Conservation (phyloP, 2,888 invertebrate species). For the Cephonodes hylas region DNA sequence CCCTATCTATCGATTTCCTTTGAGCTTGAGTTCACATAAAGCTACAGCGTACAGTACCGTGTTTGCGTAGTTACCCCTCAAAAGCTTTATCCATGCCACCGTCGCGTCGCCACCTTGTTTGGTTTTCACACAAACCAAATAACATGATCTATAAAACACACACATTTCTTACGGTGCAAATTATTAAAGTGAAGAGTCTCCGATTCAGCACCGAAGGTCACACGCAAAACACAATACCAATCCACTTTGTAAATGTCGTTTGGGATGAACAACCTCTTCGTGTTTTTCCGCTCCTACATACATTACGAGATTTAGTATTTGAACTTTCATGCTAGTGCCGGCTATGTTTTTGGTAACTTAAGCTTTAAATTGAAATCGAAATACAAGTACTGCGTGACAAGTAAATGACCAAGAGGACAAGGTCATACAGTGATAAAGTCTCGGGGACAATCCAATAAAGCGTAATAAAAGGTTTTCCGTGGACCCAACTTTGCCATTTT, state of each 20-base stretch:
- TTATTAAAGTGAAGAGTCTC: neutral
- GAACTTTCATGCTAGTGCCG: neutral
- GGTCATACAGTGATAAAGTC: neutral
- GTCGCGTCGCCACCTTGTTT: neutral
- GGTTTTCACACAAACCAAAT: neutral
- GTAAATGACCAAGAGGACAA: neutral
- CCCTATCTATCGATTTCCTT: constrained; percentile 1
- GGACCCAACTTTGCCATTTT: neutral
- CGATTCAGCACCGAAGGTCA: neutral
- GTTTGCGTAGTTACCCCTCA: neutral
- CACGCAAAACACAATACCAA: neutral
- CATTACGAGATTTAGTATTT: neutral
- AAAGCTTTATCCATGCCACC: constrained; percentile 1
- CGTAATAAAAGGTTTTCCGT: neutral
- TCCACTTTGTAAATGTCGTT: neutral
- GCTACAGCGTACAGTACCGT: neutral
- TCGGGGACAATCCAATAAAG: constrained; percentile 12
- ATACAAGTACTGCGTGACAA: neutral
- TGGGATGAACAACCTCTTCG: neutral
- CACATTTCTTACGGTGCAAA: neutral
- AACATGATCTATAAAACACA: neutral
- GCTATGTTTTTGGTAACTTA: neutral
- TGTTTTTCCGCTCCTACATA: neutral
- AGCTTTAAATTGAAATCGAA: neutral
- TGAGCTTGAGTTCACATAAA: neutral